Conservation (phyloP, 2,113 vertebrate species). For the Desmodus rotundus region DNA sequence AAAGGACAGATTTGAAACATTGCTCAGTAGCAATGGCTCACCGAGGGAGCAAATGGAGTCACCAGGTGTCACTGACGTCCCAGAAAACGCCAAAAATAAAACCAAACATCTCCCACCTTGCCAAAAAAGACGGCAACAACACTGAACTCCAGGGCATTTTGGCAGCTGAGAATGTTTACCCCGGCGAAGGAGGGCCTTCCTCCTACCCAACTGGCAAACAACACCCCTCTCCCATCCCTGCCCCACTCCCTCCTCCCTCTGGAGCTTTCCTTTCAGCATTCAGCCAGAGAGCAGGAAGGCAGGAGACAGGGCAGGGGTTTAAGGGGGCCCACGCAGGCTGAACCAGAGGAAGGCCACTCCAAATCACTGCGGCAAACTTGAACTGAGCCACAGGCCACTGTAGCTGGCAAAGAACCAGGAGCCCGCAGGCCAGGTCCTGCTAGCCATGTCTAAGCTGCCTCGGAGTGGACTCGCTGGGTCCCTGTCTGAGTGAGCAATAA, state of each 20-base stretch:
- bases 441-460: not conserved
- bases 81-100: conserved; percentile 39
- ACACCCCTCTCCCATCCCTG: not conserved
- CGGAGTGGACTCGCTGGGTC: conserved; percentile 60
- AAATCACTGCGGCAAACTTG: conserved; percentile 75
- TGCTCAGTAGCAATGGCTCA: not conserved
- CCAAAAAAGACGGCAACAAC: not conserved
- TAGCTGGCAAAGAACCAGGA: not conserved
- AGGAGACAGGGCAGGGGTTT: not conserved
- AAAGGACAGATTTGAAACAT: not conserved
- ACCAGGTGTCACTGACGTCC: not conserved
- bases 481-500: conserved; percentile 65
- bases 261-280: conserved; percentile 36
- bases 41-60: not conserved
- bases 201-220: rapidly evolving
- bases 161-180: not conserved
- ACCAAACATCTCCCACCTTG: not conserved
- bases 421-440: not conserved
- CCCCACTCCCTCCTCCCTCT: not conserved
- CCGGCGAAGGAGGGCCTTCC: rapidly evolving
- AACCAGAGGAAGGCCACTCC: conserved; percentile 67
- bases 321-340: conserved; percentile 46
- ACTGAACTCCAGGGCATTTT: not conserved
- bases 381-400: conserved; percentile 50
- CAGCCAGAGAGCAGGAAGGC: not conserved